Evolutionary conservation across 2,888 invertebrate species (phyloP).

Genomic region (Oscheius sp.): DNA sequence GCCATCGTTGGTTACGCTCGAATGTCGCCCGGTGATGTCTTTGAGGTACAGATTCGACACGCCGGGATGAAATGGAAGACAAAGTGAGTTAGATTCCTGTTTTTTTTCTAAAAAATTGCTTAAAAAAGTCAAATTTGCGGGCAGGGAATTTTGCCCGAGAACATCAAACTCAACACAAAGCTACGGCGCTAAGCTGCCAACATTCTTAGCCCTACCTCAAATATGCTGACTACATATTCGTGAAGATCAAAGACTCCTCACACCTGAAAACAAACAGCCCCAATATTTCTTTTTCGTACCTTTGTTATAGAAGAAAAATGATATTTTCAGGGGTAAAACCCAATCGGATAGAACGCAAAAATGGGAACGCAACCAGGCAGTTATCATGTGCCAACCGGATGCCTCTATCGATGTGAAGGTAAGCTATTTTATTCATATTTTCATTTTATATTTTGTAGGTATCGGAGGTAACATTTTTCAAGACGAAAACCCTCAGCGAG

Average conservation of each 20-base stretch:
- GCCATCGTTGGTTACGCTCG: slow-evolving; percentile 79
- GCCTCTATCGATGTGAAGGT: slow-evolving; percentile 77
- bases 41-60: slow-evolving; percentile 77
- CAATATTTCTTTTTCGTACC: background rate
- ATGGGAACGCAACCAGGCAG: slow-evolving; percentile 75
- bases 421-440: background rate
- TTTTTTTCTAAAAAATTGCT: slow-evolving; percentile 14
- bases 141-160: background rate
- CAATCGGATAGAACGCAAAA: slow-evolving; percentile 73
- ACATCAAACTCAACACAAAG: no score
- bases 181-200: no score
- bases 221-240: no score
- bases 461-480: slow-evolving; percentile 66
- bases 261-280: background rate
- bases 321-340: slow-evolving; percentile 57
- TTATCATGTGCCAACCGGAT: slow-evolving; percentile 76
- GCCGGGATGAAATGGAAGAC: slow-evolving; percentile 79
- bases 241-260: no score
- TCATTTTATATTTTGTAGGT: slow-evolving; percentile 43
- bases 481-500: slow-evolving; percentile 72
- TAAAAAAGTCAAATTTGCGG: background rate
- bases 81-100: slow-evolving; percentile 53
- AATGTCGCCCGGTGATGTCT: slow-evolving; percentile 78
- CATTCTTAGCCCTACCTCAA: no score
- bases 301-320: background rate